Evolutionary conservation across 2,888 invertebrate genomes (phyloP).

Genomic region (Aspidiotus destructor): DNA sequence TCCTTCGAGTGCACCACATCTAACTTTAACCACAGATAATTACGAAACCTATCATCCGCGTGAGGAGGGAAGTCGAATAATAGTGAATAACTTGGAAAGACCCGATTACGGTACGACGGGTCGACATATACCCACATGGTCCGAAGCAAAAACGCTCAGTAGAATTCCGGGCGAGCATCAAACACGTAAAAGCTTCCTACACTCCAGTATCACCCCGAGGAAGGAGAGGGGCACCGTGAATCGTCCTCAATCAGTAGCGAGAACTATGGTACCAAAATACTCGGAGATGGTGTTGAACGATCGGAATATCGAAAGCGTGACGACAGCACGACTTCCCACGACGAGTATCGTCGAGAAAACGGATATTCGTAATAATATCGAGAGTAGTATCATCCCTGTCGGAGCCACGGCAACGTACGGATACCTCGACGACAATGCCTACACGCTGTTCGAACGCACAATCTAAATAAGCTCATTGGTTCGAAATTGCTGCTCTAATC

Average conservation of each 20-base stretch:
- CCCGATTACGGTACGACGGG: constrained; percentile 10
- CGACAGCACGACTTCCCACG: constrained; percentile 1
- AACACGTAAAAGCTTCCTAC: constrained; percentile 1
- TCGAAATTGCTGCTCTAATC: not conserved
- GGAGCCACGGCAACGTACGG: not conserved
- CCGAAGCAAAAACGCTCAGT: constrained; percentile 12
- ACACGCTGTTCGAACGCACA: too few species aligned
- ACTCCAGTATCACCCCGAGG: not conserved
- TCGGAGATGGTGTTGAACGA: constrained; percentile 15
- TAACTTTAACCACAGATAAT: constrained; percentile 11
- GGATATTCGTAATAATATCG: not conserved
- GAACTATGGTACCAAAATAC: constrained; percentile 3
- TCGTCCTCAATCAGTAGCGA: constrained; percentile 5
- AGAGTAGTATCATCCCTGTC: not conserved
- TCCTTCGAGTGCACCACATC: constrained; percentile 1
- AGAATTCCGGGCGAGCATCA: not conserved
- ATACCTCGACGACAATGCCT: not conserved
- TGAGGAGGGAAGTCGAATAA: constrained; percentile 18
- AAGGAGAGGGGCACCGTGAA: constrained; percentile 14
- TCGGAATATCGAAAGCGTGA: constrained; percentile 4
- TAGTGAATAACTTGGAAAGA: constrained; percentile 8
- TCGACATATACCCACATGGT: constrained; percentile 11
- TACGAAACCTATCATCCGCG: constrained; percentile 18
- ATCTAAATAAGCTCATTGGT: too few species aligned
- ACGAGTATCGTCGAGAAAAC: too few species aligned